phyloP scores from a whole-genome alignment of 2,113 vertebrate genomes.

The Dasyornis broadbenti region DNA sequence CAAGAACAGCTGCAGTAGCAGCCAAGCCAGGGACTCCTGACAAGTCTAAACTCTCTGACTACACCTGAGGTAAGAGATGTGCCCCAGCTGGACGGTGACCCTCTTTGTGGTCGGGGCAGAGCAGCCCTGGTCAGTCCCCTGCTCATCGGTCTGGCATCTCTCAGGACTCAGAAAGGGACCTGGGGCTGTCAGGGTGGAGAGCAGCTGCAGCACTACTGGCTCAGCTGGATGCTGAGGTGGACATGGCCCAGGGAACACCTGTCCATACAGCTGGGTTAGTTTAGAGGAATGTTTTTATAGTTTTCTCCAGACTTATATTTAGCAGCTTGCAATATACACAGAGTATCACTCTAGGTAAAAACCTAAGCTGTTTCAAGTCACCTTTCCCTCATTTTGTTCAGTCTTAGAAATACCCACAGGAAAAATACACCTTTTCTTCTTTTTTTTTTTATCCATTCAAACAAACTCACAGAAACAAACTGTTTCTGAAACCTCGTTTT shows the following conservation, averaged over 20 bases:
- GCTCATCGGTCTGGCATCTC: neutral
- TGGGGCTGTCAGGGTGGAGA: neutral
- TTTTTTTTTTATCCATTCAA: neutral
- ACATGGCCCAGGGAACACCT: rapidly evolving
- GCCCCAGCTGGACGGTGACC: too few species aligned
- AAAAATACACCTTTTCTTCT: rapidly evolving
- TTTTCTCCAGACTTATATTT: neutral
- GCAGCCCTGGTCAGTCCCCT: neutral
- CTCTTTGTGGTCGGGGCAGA: rapidly evolving
- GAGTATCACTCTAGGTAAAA: neutral
- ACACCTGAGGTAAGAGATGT: too few species aligned
- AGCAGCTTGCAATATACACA: neutral
- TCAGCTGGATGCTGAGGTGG: neutral
- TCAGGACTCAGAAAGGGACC: neutral
- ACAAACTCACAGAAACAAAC: neutral
- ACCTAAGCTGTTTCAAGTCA: neutral
- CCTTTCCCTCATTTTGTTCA: neutral
- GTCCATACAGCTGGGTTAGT: rapidly evolving
- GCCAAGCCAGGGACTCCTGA: neutral
- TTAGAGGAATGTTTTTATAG: neutral
- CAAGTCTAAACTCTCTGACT: neutral
- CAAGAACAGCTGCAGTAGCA: too few species aligned
- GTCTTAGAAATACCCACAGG: neutral
- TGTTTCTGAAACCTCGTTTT: neutral
- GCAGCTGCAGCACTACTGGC: neutral